phyloP scores from a whole-genome alignment of 2,797 vertebrate species.

The Schizopygopsis malacanthus region DNA sequence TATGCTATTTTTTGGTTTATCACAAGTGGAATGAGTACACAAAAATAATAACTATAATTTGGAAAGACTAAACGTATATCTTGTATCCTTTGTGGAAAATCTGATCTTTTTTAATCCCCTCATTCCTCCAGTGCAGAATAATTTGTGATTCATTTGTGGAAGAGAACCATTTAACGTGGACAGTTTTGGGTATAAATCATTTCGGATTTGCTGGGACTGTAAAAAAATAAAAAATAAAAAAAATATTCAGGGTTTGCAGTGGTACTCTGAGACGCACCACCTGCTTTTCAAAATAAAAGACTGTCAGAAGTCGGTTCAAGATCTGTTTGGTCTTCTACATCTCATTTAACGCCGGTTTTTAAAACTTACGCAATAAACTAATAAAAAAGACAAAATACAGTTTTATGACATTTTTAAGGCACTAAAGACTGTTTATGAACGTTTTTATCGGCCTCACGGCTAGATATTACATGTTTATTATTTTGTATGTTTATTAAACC shows the following conservation, averaged over 20 bases:
- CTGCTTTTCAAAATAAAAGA: conserved; percentile 36
- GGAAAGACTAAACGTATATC: background rate
- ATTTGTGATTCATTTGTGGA: background rate
- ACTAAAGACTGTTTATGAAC: background rate
- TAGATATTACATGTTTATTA: background rate
- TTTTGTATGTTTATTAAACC: background rate
- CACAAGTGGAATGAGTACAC: background rate
- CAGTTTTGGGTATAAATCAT: background rate
- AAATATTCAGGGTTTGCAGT: background rate
- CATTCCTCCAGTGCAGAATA: background rate
- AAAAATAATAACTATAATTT: background rate
- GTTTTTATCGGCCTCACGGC: background rate
- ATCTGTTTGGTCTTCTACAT: background rate
- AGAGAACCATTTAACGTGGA: background rate
- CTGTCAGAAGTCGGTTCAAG: background rate
- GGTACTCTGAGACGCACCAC: background rate
- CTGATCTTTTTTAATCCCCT: no score
- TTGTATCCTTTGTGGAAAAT: background rate
- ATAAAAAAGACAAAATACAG: background rate
- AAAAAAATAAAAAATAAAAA: background rate
- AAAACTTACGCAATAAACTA: background rate
- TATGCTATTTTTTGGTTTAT: background rate
- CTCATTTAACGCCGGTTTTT: background rate
- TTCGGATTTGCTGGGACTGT: background rate
- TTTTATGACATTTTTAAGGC: background rate